Conservation (phyloP, 30 jellyfish, hydroid and myxozoan species). For the Cassiopea xamachana region DNA sequence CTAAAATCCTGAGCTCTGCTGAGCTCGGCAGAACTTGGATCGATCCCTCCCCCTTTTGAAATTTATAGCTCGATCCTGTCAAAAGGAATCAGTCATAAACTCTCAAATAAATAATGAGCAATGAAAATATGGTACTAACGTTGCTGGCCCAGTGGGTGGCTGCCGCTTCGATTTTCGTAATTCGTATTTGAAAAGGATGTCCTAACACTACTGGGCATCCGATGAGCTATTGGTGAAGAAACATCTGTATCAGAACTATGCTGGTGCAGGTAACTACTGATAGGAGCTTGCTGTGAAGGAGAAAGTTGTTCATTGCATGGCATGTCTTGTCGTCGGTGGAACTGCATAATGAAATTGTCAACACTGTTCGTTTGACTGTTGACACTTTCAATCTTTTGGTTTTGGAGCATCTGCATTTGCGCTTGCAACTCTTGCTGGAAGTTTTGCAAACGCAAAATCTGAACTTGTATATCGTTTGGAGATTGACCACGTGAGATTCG, state of each 20-base stretch:
- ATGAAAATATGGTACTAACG: not conserved
- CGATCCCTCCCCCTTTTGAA: too few species aligned
- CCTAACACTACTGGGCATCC: not conserved
- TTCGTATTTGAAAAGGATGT: not conserved
- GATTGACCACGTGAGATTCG: not conserved
- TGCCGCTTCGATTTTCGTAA: not conserved
- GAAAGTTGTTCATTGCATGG: slow-evolving; percentile 10
- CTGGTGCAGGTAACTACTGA: not conserved
- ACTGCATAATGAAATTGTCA: slow-evolving; percentile 6
- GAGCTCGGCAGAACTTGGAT: too few species aligned
- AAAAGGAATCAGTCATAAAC: too few species aligned
- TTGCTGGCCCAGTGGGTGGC: not conserved
- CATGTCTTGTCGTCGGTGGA: slow-evolving; percentile 48
- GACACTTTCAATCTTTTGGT: slow-evolving; percentile 24
- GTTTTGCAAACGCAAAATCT: slow-evolving; percentile 30
- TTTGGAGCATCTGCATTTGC: slow-evolving; percentile 48
- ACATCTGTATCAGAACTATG: not conserved
- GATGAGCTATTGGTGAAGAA: not conserved
- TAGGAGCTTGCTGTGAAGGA: not conserved
- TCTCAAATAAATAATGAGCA: too few species aligned
- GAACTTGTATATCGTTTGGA: slow-evolving; percentile 10
- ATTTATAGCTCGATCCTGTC: too few species aligned
- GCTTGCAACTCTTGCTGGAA: slow-evolving; percentile 52
- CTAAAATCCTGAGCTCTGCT: too few species aligned
- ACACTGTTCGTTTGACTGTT: slow-evolving; percentile 22